Conservation (phyloP, 2,797 vertebrate species). For the Sylvia borin region DNA sequence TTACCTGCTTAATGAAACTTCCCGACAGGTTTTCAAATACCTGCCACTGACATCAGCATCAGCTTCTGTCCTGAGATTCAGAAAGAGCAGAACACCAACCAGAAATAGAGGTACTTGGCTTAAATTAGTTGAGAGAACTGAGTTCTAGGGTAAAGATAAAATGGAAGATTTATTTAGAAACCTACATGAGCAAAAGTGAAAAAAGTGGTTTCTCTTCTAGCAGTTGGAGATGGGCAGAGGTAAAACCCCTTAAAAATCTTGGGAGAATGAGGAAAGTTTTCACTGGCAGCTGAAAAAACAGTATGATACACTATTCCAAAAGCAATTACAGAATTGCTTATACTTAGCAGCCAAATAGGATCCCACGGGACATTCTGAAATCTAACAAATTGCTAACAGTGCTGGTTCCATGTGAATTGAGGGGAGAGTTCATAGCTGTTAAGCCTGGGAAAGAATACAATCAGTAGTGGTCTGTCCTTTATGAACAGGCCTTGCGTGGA, state of each 20-base stretch:
- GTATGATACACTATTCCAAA: background rate
- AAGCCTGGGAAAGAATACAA: background rate
- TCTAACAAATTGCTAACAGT: background rate
- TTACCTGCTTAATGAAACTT: background rate
- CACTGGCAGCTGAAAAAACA: constrained; percentile 44
- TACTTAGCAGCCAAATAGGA: background rate
- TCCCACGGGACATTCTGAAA: constrained; percentile 22
- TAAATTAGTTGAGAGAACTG: background rate
- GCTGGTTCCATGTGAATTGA: constrained; percentile 16
- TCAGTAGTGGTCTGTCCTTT: background rate
- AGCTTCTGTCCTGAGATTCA: background rate
- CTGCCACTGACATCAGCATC: background rate
- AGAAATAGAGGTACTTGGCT: background rate
- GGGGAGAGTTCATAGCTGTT: constrained; percentile 13
- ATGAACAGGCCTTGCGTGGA: background rate
- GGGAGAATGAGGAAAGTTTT: constrained; percentile 9
- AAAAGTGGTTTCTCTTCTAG: background rate
- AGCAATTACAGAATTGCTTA: constrained; percentile 5
- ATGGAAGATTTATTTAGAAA: constrained; percentile 19
- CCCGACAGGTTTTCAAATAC: background rate
- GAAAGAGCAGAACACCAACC: background rate
- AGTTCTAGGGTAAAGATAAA: background rate
- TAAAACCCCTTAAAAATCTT: background rate
- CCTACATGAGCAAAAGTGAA: background rate
- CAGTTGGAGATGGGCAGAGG: background rate